A percentile compares a stretch with the other conserved stretches of the same genome.
These are phyloP conservation scores for Agonum fuliginosum DNA, from an alignment of 2,888 invertebrate species.

Conservation along the genomic window DNA sequence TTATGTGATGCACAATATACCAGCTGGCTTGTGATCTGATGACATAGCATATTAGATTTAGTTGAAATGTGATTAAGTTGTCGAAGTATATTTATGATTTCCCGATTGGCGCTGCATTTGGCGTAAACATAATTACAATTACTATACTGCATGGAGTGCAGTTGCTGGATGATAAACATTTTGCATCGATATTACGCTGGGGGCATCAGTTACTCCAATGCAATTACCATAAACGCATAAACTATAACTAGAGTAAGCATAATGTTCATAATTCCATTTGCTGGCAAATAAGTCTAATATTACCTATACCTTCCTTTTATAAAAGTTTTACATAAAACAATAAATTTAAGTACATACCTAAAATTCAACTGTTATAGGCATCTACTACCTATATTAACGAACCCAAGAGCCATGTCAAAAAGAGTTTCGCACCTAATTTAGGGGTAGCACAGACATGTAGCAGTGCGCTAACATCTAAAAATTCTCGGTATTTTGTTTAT, in stretches of 20 bases:
- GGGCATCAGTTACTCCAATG: slow-evolving; percentile 14
- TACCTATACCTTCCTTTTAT: too few species aligned
- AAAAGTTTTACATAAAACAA: too few species aligned
- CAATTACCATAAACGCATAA: slow-evolving; percentile 37
- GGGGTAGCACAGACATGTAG: too few species aligned
- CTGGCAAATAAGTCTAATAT: neutral
- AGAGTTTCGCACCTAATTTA: too few species aligned
- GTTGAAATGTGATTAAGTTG: slow-evolving; percentile 19
- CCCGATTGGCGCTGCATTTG: neutral
- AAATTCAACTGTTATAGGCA: too few species aligned
- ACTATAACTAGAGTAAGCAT: slow-evolving; percentile 1
- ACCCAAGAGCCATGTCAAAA: too few species aligned
- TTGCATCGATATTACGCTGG: slow-evolving; percentile 2
- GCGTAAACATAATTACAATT: neutral
- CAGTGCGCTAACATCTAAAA: too few species aligned
- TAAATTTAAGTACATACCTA: neutral
- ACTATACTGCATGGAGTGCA: neutral
- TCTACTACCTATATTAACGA: too few species aligned
- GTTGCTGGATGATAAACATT: neutral
- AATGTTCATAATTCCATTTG: slow-evolving; percentile 2
- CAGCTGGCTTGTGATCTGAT: neutral
- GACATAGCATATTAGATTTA: neutral
- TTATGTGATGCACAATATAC: too few species aligned
- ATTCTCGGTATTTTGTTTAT: too few species aligned
- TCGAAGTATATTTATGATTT: slow-evolving; percentile 30